phyloP scores from a whole-genome alignment of 2,113 vertebrate species.

The Neotoma lepida region DNA sequence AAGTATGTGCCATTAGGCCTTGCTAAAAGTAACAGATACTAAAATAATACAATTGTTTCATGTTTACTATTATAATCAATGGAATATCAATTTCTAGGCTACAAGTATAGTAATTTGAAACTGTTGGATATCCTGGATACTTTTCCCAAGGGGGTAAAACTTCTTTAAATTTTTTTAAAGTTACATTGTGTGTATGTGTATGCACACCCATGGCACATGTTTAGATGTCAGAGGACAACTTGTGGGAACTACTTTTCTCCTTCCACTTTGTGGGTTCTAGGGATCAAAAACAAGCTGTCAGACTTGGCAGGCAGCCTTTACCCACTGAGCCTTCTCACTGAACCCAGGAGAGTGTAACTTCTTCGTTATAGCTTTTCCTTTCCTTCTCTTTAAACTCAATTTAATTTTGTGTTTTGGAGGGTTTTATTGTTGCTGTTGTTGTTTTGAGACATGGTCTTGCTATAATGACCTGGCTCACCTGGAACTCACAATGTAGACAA shows the following conservation, averaged over 20 bases:
- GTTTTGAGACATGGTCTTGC: background rate
- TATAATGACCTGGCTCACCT: background rate
- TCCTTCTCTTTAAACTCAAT: background rate
- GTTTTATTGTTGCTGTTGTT: background rate
- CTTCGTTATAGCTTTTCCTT: conserved; percentile 18
- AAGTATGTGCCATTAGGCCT: background rate
- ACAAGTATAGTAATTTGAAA: conserved; percentile 57
- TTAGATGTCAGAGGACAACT: background rate
- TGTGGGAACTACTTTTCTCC: background rate
- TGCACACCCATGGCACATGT: no score
- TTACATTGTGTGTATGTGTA: background rate
- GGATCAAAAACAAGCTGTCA: background rate
- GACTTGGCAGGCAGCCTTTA: background rate
- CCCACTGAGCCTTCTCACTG: background rate
- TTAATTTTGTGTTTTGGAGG: background rate
- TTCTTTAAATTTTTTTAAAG: background rate
- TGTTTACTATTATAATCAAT: background rate
- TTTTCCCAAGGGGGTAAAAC: conserved; percentile 5
- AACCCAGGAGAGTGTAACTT: background rate
- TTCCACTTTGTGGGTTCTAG: background rate
- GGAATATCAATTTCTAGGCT: conserved; percentile 28
- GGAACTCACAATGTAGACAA: background rate
- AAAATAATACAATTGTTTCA: conserved; percentile 46
- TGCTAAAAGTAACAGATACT: background rate
- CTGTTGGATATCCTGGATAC: conserved; percentile 48